Evolutionary conservation across 2,888 invertebrate genomes (phyloP).

Genomic region (Amphipoea lucens): DNA sequence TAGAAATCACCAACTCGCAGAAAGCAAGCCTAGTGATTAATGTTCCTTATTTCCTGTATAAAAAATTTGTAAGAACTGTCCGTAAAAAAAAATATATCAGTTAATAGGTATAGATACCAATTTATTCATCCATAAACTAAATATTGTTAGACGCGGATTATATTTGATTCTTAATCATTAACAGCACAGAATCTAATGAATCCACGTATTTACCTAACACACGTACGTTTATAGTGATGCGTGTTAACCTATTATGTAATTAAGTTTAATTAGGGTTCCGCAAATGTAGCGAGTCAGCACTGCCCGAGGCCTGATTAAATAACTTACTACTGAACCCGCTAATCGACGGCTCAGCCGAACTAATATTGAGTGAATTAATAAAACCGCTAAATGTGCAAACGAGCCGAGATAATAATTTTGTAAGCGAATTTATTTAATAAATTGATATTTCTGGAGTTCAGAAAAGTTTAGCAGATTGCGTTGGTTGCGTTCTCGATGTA

Average conservation of each 20-base stretch:
- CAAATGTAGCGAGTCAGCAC: constrained; percentile 49
- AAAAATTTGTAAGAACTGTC: not conserved
- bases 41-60: not conserved
- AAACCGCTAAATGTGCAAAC: constrained; percentile 52
- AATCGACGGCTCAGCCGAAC: constrained; percentile 54
- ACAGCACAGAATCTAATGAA: not conserved
- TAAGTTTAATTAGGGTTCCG: constrained; percentile 62
- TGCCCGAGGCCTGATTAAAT: constrained; percentile 56
- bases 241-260: constrained; percentile 59
- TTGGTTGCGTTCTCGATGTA: not conserved
- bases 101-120: not conserved
- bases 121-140: not conserved
- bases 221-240: constrained; percentile 31
- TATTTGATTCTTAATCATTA: not conserved
- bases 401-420: constrained; percentile 11
- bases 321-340: constrained; percentile 56
- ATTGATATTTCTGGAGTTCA: constrained; percentile 1
- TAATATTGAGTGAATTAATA: constrained; percentile 55
- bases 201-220: constrained; percentile 15
- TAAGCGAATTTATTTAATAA: not conserved
- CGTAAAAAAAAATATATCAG: not conserved
- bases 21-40: not conserved
- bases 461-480: not conserved
- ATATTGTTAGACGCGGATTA: not conserved
- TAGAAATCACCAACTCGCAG: not conserved